A percentile compares a stretch with the other conserved stretches of the same genome.
Conservation (phyloP, 2,888 invertebrate genomes). For the Ochropacha duplaris region DNA sequence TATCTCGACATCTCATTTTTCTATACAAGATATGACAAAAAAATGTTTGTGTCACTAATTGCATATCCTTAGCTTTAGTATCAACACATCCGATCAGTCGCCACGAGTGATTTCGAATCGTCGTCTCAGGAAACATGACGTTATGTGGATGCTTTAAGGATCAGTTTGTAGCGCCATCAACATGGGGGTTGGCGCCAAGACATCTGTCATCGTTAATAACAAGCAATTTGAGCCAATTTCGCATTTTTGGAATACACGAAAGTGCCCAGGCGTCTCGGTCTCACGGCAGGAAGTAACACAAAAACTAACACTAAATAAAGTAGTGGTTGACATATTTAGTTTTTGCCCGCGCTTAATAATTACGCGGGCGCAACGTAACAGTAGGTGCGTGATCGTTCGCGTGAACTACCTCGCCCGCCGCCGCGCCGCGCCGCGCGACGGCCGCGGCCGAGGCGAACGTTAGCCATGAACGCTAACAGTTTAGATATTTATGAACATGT, state of each 20-base stretch:
- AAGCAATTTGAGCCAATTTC: slow-evolving; percentile 81
- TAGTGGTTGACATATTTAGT: slow-evolving; percentile 73
- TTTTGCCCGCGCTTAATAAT: slow-evolving; percentile 66
- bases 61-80: slow-evolving; percentile 73
- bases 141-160: slow-evolving; percentile 31
- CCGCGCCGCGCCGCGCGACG: too few relatives aligned
- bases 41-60: slow-evolving; percentile 71
- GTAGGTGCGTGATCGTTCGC: slow-evolving; percentile 63
- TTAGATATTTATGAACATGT: slow-evolving; percentile 81
- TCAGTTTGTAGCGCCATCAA: slow-evolving; percentile 22
- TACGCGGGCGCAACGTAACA: slow-evolving; percentile 47
- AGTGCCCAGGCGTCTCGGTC: slow-evolving; percentile 73
- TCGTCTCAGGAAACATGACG: slow-evolving; percentile 27
- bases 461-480: slow-evolving; percentile 74
- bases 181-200: slow-evolving; percentile 69
- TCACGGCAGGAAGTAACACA: slow-evolving; percentile 73
- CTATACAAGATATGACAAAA: slow-evolving; percentile 32
- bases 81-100: slow-evolving; percentile 76
- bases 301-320: slow-evolving; percentile 77
- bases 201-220: slow-evolving; percentile 83
- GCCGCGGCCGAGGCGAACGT: slow-evolving; percentile 61
- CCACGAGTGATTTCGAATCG: slow-evolving; percentile 37
- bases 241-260: slow-evolving; percentile 77
- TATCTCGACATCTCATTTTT: slow-evolving; percentile 46
- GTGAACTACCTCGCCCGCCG: slow-evolving; percentile 46